Base-by-base conservation (phyloP, 2,888 invertebrate species). In the Stenodera caucasica region DNA sequence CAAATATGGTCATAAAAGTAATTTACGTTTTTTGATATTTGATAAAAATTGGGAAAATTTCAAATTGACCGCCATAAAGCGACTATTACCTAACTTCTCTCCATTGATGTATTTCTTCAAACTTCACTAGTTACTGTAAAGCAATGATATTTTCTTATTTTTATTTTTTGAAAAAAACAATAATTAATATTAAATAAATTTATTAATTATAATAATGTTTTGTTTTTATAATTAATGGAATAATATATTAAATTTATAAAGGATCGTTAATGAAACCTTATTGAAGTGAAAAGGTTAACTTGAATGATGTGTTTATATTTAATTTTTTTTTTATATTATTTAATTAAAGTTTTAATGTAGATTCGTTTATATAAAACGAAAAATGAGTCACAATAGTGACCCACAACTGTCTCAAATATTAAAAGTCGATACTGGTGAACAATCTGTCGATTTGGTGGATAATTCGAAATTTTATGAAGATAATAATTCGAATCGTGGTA, bases 381-480 rank as follows among this genome's bases (percentile, higher is more conserved):
- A 74, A 71, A 81, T 81, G 81, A 81, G 79, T 78, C 79, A 80
- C 74, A 78, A 75, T 67, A 78, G 80, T 72, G 77, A 79, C 72
- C 78, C 78, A 54, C 72, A 75, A 65, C 77, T 80, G 72, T 80
- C 80, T 57, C 78, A 80, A 68, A 78, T 78, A 57, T 67, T 80
- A 56, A 76, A 78, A 67, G 79, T 80, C 23, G 79, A 80, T 73
- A 79, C 79, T 57, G 78, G 78, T 67, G 77, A 78, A 66, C 71
- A 72, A 59, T 73, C 67, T 63, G 71, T 71, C 14, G 69, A 73
- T 62, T 45, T 45, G 5, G 62, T 72, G 15, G 75, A 75, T 55
- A 73, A 69, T 58, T 67, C 69, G 40, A 75, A 70, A 64, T 80
- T 76, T 66, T 78, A 77, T 68, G 74, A 73, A 56, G 73, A 77